Base-by-base conservation (phyloP, 2,888 invertebrate genomes). In the Cataglyphis altisquamis region DNA sequence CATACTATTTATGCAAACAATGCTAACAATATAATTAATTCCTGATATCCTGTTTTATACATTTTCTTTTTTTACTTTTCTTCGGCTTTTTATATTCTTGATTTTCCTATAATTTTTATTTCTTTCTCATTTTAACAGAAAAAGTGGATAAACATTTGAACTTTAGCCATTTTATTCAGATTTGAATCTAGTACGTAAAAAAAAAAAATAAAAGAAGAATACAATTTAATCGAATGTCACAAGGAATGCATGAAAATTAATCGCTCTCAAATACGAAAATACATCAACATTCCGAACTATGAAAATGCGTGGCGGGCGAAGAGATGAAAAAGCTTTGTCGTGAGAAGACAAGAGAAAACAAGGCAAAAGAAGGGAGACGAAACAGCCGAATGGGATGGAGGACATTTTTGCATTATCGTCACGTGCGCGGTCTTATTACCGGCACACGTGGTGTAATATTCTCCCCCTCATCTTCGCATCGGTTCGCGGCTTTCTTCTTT, bases 371-470 rank as follows among this genome's bases (percentile, higher is more conserved):
- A 62, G 72, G 21, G 62, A 57, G 77, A 81, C 55, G 60, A 67
- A 77, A 64, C 39, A 62, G 68, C 41, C 60, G 62, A 63, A 25
- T 36, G 60, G 66, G 15, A 67, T 12, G 70, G 21, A 18, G 64
- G 75, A 83, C 80, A 92, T 93, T 93, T 94, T 93, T 93, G 93
- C 94, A 94, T 94, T 94, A 93, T 91, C 91, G 92, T 94, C 94
- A 94, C 94, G 94, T 91, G 92, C 94, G 90, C 93, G 91, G 93
- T 93, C 94, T 94, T 94, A 94, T 94, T 94, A 94, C 93, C 84
- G 89, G 90, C 93, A 93, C 94, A 94, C 94, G 93, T 94, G 94
- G 94, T 92, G 93, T 93, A 94, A 94, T 94, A 94, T 94, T 94
- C 93, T 91, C 86, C 90, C 89, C 89, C 88, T 87, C 83, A 82